A percentile compares a stretch with the other conserved stretches of the same genome.
These are phyloP conservation scores for Platycnemis pennipes DNA, from an alignment of 2,888 invertebrate species.

Conservation along the genomic window DNA sequence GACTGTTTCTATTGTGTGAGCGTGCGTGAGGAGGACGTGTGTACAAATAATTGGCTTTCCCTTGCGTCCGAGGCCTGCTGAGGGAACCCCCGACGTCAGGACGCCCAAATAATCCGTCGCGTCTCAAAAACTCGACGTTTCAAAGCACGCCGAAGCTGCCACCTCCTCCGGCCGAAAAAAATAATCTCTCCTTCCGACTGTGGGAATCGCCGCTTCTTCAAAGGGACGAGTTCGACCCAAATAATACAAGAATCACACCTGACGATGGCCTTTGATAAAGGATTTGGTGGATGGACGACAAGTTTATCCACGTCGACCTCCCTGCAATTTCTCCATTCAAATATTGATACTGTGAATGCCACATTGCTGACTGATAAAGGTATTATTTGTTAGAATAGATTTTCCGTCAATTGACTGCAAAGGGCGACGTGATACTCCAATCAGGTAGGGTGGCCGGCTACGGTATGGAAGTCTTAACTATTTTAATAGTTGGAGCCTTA, in stretches of 20 bases:
- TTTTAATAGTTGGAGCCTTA: too few relatives aligned
- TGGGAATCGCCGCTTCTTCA: background rate
- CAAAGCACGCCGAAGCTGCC: background rate
- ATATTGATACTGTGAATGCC: too few relatives aligned
- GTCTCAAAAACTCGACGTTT: background rate
- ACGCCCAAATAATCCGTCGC: background rate
- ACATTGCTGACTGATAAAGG: too few relatives aligned
- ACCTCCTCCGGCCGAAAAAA: background rate
- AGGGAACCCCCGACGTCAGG: background rate
- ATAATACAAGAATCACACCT: background rate
- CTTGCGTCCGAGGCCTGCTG: background rate
- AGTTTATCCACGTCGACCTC: background rate
- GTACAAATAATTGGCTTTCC: constrained; percentile 46
- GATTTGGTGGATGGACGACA: background rate
- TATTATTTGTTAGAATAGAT: too few relatives aligned
- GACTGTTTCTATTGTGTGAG: constrained; percentile 38
- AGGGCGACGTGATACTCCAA: too few relatives aligned
- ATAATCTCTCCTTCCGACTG: background rate
- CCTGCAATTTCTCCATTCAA: too few relatives aligned
- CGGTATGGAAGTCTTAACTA: too few relatives aligned
- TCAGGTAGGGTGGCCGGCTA: too few relatives aligned
- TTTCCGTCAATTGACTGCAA: too few relatives aligned
- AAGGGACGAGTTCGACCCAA: background rate
- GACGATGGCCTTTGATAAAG: background rate
- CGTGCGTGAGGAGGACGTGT: constrained; percentile 29